These are phyloP conservation scores for Dynastes maya DNA, from an alignment of 2,888 invertebrate species.

Conservation along the genomic window DNA sequence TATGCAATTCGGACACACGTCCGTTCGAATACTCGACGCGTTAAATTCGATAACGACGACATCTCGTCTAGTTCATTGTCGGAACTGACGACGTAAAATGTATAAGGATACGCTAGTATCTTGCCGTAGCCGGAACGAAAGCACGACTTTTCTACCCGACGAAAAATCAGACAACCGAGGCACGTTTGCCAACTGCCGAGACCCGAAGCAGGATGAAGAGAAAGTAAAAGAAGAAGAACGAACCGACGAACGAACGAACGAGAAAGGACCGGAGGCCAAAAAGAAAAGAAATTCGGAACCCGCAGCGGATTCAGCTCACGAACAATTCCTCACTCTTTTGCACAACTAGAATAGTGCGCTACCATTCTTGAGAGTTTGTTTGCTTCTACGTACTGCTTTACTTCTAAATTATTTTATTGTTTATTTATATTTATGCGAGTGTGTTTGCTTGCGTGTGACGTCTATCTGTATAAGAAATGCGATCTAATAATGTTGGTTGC, in stretches of 20 bases:
- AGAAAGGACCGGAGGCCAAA: constrained; percentile 32
- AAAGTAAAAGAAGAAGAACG: constrained; percentile 47
- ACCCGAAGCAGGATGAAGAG: constrained; percentile 55
- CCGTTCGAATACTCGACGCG: constrained; percentile 44
- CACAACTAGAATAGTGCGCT: constrained; percentile 63
- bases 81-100: constrained; percentile 61
- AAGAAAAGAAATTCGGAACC: constrained; percentile 55
- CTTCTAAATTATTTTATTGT: constrained; percentile 62
- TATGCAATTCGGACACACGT: constrained; percentile 32
- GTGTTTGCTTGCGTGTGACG: constrained; percentile 2
- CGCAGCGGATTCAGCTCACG: constrained; percentile 66
- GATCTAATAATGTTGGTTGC: constrained; percentile 34
- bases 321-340: constrained; percentile 68
- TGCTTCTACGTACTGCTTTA: constrained; percentile 58
- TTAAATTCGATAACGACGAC: constrained; percentile 58
- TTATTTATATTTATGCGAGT: constrained; percentile 62
- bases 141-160: constrained; percentile 64
- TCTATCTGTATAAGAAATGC: neutral
- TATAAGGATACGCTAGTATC: constrained; percentile 51
- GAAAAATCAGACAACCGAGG: constrained; percentile 66
- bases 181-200: constrained; percentile 67
- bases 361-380: constrained; percentile 65
- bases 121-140: constrained; percentile 62
- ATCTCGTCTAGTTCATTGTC: constrained; percentile 55
- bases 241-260: constrained; percentile 21